Percentiles rank a stretch among this genome's conserved stretches.
phyloP scores from a whole-genome alignment of 2,797 vertebrate species.

The Ctenosaura bakeri region DNA sequence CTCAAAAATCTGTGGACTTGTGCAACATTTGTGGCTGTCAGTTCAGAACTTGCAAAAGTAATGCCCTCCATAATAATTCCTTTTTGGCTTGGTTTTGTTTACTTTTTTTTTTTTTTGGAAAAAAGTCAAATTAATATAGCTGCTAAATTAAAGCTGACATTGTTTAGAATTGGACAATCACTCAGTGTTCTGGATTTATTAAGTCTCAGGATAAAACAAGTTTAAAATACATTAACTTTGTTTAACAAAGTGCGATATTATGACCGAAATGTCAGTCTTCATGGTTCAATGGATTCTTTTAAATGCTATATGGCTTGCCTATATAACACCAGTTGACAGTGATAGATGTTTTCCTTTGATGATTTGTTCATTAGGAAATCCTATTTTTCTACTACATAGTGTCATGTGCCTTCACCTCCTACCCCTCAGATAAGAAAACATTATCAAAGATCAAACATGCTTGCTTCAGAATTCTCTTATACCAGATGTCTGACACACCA shows the following conservation, averaged over 20 bases:
- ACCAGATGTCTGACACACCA: background rate
- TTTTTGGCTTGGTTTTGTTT: background rate
- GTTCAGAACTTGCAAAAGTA: background rate
- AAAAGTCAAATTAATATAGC: conserved; percentile 66
- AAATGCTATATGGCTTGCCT: conserved; percentile 60
- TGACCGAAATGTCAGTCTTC: conserved; percentile 74
- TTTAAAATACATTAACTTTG: conserved; percentile 72
- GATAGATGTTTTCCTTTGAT: conserved; percentile 49
- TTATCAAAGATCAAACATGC: conserved; percentile 7
- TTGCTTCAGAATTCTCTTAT: conserved; percentile 35
- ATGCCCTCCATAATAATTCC: conserved; percentile 48
- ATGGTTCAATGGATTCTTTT: conserved; percentile 67
- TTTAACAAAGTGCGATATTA: conserved; percentile 74
- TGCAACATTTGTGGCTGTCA: background rate
- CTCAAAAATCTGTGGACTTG: conserved; percentile 23
- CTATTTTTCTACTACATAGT: conserved; percentile 18
- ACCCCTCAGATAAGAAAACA: conserved; percentile 35
- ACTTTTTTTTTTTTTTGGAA: conserved; percentile 14
- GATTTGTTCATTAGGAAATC: conserved; percentile 45
- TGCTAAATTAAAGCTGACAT: conserved; percentile 70
- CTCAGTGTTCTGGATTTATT: conserved; percentile 64
- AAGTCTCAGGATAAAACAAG: conserved; percentile 66
- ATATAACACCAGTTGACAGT: conserved; percentile 47
- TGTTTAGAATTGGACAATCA: conserved; percentile 65
- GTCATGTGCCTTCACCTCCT: conserved; percentile 35